Conservation (phyloP, 2,113 vertebrate genomes). For the Indicator maculatus region DNA sequence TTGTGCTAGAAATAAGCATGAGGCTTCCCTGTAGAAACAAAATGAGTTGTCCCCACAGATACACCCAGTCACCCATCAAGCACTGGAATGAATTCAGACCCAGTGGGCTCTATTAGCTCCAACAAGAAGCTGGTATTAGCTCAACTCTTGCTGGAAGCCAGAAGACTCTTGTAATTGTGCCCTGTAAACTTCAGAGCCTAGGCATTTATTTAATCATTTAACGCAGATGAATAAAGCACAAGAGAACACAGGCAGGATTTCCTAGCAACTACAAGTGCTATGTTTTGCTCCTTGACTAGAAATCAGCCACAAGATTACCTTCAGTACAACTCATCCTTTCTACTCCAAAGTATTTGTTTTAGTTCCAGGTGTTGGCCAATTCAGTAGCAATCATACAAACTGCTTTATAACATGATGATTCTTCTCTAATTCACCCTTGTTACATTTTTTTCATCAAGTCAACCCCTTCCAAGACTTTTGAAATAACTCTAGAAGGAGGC, state of each 20-base stretch:
- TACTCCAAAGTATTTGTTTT: background rate
- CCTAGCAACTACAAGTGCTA: background rate
- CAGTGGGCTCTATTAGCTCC: background rate
- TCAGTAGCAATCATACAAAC: background rate
- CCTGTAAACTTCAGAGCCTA: background rate
- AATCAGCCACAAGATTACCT: background rate
- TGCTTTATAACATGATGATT: background rate
- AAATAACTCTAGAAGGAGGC: background rate
- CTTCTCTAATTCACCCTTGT: background rate
- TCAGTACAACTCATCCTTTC: background rate
- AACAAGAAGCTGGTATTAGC: background rate
- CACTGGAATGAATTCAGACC: background rate
- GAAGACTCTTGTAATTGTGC: background rate
- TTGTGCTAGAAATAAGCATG: background rate
- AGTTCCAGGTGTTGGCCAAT: background rate
- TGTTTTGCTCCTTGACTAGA: background rate
- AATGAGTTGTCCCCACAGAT: background rate
- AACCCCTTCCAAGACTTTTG: background rate
- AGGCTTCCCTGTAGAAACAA: background rate
- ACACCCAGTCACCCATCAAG: background rate
- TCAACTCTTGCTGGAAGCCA: background rate
- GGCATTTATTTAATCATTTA: background rate
- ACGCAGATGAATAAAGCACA: background rate
- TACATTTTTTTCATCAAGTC: background rate
- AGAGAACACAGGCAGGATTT: background rate